Base-by-base conservation (phyloP, 35 echinoderm and acorn worm genomes). In the Eucidaris tribuloides region DNA sequence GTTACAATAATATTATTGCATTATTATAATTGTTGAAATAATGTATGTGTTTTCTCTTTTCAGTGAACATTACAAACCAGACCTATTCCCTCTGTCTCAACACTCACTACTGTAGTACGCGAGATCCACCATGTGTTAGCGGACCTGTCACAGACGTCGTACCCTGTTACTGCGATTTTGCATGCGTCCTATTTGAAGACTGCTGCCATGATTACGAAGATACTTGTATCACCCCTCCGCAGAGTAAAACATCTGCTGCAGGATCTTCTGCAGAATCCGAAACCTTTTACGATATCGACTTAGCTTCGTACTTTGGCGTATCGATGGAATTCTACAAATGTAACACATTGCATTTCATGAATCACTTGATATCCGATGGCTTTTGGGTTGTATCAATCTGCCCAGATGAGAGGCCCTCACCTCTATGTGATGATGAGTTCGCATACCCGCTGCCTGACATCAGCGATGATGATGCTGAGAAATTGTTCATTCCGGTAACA, bases 361-460 rank as follows among this genome's bases (percentile, higher is more conserved):
- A 20, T 2, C 9, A 9, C 1, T 18, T 2, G 36, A 42, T 43
- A 19, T 20, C 7, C 11, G 7, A 13, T 18, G 66, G 66, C 23
- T 72, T 40, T 41, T 72, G 32, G 66, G 66, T 72, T 15, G 66
- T 72, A 43, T 72, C 66, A 43, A 37, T 40, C 7, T 72, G 66
- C 36, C 2, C 38, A 6, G 17, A 5, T 72, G 66, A 43, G 23
- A 40, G 19, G 17, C 33, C 36, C 17, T n/a, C n/a, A n/a, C 28
- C 32, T 9, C 5, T 15, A 7, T 37, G 33, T 39, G 40, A 72
- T 33, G 7, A 72, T 42, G 11, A 32, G 13, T 35, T 72, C 11
- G 13, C 36, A n/a, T 17, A 15, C 32, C 32, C 66, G 23, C 0
- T 20, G 24, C 28, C 60, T 7, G 9, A 63, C 14, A 63, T 23